Percentiles rank a stretch among this genome's conserved stretches.
phyloP scores from a whole-genome alignment of 2,797 vertebrate species.

The Simalia tracyae region DNA sequence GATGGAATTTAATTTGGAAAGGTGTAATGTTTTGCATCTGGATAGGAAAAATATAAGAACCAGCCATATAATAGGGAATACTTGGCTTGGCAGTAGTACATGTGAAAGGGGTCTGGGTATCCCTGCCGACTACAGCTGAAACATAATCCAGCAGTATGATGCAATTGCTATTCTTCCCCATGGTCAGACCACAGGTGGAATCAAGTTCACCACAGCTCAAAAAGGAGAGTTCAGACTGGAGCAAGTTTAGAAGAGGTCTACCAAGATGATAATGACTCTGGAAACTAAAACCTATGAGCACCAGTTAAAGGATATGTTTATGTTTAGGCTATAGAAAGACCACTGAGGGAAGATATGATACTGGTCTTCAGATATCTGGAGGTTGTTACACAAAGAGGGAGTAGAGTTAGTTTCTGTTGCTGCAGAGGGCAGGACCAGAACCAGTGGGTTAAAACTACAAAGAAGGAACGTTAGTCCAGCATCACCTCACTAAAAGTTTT shows the following conservation, averaged over 20 bases:
- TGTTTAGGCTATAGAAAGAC: background rate
- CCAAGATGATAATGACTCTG: background rate
- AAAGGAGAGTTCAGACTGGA: background rate
- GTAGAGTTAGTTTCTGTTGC: background rate
- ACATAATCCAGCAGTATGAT: background rate
- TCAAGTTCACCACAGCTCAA: background rate
- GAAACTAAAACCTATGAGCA: background rate
- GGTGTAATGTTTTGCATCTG: background rate
- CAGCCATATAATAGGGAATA: background rate
- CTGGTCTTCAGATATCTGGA: background rate
- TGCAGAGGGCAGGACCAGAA: background rate
- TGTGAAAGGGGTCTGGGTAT: background rate
- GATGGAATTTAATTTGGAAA: background rate
- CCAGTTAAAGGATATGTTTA: background rate
- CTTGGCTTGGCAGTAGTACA: background rate
- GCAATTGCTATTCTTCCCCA: background rate
- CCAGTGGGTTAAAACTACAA: background rate
- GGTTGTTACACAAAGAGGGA: background rate
- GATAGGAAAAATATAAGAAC: background rate
- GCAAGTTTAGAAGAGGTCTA: background rate
- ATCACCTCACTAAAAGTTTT: background rate
- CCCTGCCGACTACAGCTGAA: background rate
- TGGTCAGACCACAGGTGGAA: background rate
- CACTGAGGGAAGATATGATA: background rate
- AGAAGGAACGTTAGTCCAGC: no score